Evolutionary conservation across 2,113 vertebrate species (phyloP).

Genomic region (Sitta europaea): DNA sequence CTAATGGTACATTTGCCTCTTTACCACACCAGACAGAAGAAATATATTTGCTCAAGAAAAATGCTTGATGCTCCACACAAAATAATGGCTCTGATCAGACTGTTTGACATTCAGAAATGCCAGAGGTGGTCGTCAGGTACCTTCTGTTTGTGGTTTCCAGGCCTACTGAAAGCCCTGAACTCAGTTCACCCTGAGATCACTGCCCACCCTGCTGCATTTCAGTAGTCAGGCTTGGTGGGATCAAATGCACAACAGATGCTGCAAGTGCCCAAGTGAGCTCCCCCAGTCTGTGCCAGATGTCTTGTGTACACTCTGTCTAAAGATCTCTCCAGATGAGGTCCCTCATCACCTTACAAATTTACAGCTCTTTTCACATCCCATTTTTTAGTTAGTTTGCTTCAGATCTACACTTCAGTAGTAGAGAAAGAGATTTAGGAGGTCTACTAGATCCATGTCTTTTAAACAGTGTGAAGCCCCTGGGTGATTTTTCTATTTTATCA

Average conservation of each 20-base stretch:
- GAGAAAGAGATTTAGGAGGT: neutral
- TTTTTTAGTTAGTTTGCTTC: neutral
- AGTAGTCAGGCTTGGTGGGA: neutral
- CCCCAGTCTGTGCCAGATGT: neutral
- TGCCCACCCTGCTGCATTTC: neutral
- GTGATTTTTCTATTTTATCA: neutral
- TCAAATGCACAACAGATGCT: neutral
- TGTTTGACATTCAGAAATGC: neutral
- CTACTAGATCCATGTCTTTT: neutral
- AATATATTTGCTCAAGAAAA: neutral
- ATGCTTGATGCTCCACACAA: neutral
- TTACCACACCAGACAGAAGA: neutral
- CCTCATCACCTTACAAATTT: neutral
- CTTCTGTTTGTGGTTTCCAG: neutral
- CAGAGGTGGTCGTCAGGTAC: neutral
- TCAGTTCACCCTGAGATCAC: neutral
- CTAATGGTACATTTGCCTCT: neutral
- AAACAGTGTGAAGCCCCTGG: neutral
- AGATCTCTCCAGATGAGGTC: neutral
- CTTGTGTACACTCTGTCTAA: neutral
- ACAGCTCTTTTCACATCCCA: neutral
- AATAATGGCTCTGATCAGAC: neutral
- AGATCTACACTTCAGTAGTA: neutral
- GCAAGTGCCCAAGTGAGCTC: neutral
- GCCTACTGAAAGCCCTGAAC: neutral